Evolutionary conservation across 1,140 invertebrate genomes (phyloP), one percentile per base, ranked within the genome.

Genomic region (Drosophila orosa): DNA sequence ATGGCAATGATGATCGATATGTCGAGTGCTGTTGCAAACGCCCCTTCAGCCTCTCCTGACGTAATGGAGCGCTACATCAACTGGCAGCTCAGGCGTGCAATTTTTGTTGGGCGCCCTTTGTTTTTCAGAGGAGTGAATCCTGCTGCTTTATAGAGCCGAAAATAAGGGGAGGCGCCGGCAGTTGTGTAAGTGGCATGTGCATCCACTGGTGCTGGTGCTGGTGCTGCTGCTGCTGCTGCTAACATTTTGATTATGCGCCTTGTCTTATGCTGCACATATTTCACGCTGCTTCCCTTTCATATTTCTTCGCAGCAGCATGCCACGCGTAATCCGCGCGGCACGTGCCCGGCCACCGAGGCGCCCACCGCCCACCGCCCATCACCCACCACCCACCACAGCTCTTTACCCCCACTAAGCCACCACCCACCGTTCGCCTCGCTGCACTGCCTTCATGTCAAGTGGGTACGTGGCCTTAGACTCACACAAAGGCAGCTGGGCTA

Each of bases 251-350:
- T 87, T 87, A 89, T 89, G 84, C 84, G 84, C 84, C 84, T 69
- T 84, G 84, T 90, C 85, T 84, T 89, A 80, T 89, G 84, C 85
- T 78, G 71, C 80, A 89, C 85, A 89, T 90, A 68, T 89, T 84
- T 86, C 82, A 89, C 45, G 79, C 84, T 66, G 71, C 67, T 82
- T 82, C 58, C 68, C 76, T 78, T 72, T 65, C 73, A 60, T 74
- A 66, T 67, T 72, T 72, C 45, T 42, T 63, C 56, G 37, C 59
- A 61, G 75, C 71, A 65, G 42, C 80, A 39, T 65, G 75, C 59
- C 56, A 54, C 56, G 76, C 72, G 66, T 85, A 74, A 78, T 85
- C 77, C 74, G 44, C 52, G 44, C 61, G 80, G 80, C 84, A 84
- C 84, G 80, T 89, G 84, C 61, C 74, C 31, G 17, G 24, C 63